Conservation (phyloP, 2,113 vertebrate species). For the Poecilia latipinna region DNA sequence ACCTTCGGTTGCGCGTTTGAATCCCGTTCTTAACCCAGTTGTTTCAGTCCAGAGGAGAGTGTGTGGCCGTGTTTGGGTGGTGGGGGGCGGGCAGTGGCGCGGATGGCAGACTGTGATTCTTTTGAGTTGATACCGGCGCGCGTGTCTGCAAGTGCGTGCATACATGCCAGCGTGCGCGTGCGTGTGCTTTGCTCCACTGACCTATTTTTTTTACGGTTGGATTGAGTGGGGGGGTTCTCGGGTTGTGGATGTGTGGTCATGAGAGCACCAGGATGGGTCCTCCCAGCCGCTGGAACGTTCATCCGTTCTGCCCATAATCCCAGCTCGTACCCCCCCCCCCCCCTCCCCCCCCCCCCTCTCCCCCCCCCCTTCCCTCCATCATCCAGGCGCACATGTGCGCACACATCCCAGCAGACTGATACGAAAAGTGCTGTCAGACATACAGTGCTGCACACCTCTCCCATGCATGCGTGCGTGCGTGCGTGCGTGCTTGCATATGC, state of each 20-base stretch:
- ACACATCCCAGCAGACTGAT: constrained; percentile 43
- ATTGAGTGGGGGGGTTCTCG: constrained; percentile 33
- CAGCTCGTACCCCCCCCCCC: constrained; percentile 43
- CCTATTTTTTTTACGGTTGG: constrained; percentile 76
- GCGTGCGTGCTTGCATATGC: constrained; percentile 18
- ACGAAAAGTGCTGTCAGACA: constrained; percentile 56
- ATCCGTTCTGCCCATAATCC: constrained; percentile 76
- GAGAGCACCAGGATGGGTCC: constrained; percentile 68
- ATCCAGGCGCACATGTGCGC: constrained; percentile 37
- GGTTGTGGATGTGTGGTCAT: constrained; percentile 71
- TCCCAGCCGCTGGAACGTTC: constrained; percentile 72
- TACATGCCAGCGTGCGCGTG: constrained; percentile 23
- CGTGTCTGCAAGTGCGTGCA: constrained; percentile 43
- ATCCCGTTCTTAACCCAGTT: constrained; percentile 67
- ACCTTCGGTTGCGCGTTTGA: neutral
- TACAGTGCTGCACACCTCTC: constrained; percentile 46
- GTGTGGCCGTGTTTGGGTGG: constrained; percentile 56
- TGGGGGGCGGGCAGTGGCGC: constrained; percentile 51
- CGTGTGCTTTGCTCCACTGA: constrained; percentile 82
- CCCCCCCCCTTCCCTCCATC: constrained; percentile 37
- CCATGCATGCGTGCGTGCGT: constrained; percentile 42
- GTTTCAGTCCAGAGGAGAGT: constrained; percentile 62
- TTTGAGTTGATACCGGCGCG: constrained; percentile 67
- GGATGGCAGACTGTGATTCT: constrained; percentile 63
- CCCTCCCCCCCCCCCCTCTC: neutral